These are phyloP conservation scores for Julus scandinavius DNA, from an alignment of 2,888 invertebrate species.

Conservation along the genomic window DNA sequence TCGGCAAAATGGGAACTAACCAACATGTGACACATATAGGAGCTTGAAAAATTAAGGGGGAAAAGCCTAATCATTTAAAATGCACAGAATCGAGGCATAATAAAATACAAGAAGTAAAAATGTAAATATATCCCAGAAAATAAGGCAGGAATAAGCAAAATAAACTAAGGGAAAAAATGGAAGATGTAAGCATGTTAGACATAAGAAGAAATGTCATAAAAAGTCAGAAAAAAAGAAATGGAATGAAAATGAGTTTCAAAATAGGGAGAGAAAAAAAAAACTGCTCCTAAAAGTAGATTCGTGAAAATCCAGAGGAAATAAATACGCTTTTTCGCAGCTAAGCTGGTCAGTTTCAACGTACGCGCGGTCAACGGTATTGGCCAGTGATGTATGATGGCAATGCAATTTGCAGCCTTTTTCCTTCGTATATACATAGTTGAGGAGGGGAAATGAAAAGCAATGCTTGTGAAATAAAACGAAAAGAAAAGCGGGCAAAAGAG, in stretches of 20 bases:
- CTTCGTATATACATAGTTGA: neutral
- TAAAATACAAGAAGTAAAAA: too few relatives aligned
- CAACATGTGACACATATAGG: too few relatives aligned
- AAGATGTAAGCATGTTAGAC: neutral
- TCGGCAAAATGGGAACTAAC: too few relatives aligned
- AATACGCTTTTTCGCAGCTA: neutral
- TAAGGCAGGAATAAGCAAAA: neutral
- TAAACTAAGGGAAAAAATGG: neutral
- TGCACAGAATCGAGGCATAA: too few relatives aligned
- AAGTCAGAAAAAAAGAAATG: neutral
- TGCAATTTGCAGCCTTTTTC: conserved; percentile 9
- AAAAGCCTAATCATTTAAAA: too few relatives aligned
- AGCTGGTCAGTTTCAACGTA: neutral
- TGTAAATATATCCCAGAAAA: too few relatives aligned
- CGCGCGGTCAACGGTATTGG: neutral
- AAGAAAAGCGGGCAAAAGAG: neutral
- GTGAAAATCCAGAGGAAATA: neutral
- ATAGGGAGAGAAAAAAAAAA: neutral
- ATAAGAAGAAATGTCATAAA: neutral
- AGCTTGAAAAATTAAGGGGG: too few relatives aligned
- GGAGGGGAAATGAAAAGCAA: conserved; percentile 8
- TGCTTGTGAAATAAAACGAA: neutral
- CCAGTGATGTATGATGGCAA: conserved; percentile 18
- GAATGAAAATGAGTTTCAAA: neutral
- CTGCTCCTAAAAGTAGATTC: neutral